phyloP scores from a whole-genome alignment of 2,888 invertebrate species.

The Dolichopus griseipennis region DNA sequence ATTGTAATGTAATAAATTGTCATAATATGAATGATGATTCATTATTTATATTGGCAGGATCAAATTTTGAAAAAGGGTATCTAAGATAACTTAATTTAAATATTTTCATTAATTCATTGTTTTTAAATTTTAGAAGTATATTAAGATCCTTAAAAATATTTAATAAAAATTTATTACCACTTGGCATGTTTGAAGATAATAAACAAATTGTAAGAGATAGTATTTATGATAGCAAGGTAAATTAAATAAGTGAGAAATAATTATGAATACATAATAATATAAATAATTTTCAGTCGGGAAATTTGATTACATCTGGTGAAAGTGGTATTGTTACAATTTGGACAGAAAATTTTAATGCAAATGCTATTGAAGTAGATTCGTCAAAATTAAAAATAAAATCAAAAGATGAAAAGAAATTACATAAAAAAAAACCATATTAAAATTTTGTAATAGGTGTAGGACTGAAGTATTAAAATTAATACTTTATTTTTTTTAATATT shows the following conservation, averaged over 20 bases:
- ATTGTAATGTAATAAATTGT: conserved; percentile 57
- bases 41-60: conserved; percentile 56
- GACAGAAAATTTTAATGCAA: conserved; percentile 38
- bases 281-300: conserved; percentile 46
- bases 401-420: not conserved
- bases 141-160: conserved; percentile 46
- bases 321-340: conserved; percentile 59
- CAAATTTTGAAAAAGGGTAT: conserved; percentile 52
- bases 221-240: conserved; percentile 55
- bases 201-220: conserved; percentile 64
- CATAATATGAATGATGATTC: conserved; percentile 45
- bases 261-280: conserved; percentile 10
- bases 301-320: conserved; percentile 65
- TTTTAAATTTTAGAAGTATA: conserved; percentile 31
- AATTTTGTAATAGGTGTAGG: too few relatives aligned
- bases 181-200: conserved; percentile 52
- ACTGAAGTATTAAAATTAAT: too few relatives aligned
- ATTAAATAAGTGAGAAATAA: conserved; percentile 25
- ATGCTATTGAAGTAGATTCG: not conserved
- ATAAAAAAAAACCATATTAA: not conserved
- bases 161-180: conserved; percentile 48
- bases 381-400: not conserved
- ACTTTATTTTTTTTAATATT: too few relatives aligned
- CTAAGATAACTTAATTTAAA: not conserved
- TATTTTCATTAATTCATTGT: not conserved